Percentiles rank a stretch among this genome's conserved stretches.
phyloP scores from a whole-genome alignment of 2,113 vertebrate species.

The Xiphophorus couchianus region DNA sequence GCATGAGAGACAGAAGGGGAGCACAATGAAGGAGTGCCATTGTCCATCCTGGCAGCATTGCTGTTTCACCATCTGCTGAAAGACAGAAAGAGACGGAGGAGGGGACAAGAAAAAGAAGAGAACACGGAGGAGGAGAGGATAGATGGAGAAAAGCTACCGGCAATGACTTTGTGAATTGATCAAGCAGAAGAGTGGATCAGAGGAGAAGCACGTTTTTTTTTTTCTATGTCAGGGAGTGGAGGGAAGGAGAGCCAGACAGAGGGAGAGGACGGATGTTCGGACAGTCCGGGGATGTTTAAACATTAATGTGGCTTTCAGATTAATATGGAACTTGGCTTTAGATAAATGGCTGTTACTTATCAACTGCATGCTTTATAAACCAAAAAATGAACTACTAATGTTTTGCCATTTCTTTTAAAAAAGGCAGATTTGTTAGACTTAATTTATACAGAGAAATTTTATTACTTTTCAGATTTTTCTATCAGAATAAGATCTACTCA shows the following conservation, averaged over 20 bases:
- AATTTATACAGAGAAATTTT: slow-evolving; percentile 42
- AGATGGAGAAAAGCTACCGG: slow-evolving; percentile 65
- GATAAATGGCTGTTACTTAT: slow-evolving; percentile 55
- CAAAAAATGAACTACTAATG: slow-evolving; percentile 47
- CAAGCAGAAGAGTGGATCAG: slow-evolving; percentile 70
- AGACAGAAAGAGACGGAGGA: slow-evolving; percentile 43
- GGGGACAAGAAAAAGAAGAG: slow-evolving; percentile 50
- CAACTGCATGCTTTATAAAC: slow-evolving; percentile 59
- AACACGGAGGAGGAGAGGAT: slow-evolving; percentile 62
- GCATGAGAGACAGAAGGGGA: slow-evolving; percentile 69
- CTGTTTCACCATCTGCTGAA: slow-evolving; percentile 72
- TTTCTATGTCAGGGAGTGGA: slow-evolving; percentile 66
- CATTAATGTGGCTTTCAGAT: slow-evolving; percentile 61
- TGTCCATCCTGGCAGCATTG: slow-evolving; percentile 62
- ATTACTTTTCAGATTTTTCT: slow-evolving; percentile 46
- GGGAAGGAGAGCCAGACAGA: slow-evolving; percentile 51
- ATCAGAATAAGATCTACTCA: slow-evolving; percentile 28
- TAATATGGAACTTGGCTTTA: slow-evolving; percentile 51
- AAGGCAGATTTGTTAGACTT: slow-evolving; percentile 30
- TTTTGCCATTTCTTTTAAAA: slow-evolving; percentile 43
- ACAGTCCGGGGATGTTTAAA: slow-evolving; percentile 63
- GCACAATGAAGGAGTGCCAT: slow-evolving; percentile 74
- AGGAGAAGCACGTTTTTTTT: slow-evolving; percentile 61
- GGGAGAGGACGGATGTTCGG: slow-evolving; percentile 59
- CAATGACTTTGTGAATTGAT: slow-evolving; percentile 81